Conservation (phyloP, 2,113 vertebrate species). For the Lasiurus borealis region DNA sequence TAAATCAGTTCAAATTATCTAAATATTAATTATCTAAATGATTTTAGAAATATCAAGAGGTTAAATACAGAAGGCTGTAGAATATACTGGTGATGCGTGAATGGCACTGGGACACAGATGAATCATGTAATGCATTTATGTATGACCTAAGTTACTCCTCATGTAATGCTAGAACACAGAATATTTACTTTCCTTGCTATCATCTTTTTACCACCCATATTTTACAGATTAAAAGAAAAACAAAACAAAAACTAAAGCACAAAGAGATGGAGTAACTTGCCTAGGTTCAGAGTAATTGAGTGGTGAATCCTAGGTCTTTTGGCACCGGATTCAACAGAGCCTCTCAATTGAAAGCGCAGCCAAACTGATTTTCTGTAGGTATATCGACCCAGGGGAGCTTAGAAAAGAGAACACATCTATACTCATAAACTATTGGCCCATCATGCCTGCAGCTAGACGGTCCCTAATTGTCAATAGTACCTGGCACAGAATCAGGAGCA, state of each 20-base stretch:
- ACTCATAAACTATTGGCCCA: not conserved
- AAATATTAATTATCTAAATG: not conserved
- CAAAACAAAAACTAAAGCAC: not conserved
- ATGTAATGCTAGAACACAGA: not conserved
- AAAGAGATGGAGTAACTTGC: not conserved
- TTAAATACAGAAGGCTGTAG: not conserved
- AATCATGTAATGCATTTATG: not conserved
- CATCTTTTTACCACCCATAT: not conserved
- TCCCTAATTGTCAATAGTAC: not conserved
- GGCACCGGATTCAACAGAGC: not conserved
- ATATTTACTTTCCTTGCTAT: not conserved
- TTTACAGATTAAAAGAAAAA: not conserved
- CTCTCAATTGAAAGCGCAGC: not conserved
- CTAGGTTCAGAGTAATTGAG: not conserved
- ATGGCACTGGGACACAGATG: not conserved
- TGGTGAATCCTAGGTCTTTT: not conserved
- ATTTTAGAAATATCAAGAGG: not conserved
- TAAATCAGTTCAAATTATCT: constrained; percentile 1
- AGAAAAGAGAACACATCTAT: not conserved
- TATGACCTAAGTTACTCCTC: not conserved
- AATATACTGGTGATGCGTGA: not conserved
- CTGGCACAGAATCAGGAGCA: not conserved
- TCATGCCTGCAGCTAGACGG: not conserved
- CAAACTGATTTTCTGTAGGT: not conserved
- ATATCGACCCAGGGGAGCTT: not conserved